Conservation (phyloP, 1,140 invertebrate genomes). For the Choristoneura fumiferana region DNA sequence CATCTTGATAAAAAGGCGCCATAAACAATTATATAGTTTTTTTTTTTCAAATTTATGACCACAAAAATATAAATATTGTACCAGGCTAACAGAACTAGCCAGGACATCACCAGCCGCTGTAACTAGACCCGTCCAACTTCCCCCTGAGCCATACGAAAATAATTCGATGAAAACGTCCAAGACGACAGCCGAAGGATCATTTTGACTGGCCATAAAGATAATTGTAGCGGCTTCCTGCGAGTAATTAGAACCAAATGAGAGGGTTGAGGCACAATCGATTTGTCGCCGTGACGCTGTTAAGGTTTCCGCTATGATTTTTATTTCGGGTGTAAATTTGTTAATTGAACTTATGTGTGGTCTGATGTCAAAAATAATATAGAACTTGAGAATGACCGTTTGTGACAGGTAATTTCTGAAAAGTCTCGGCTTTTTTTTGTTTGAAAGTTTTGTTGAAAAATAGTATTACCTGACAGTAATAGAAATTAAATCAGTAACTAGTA, state of each 20-base stretch:
- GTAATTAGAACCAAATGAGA: slow-evolving; percentile 69
- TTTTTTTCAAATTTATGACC: too few species aligned
- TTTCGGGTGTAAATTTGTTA: slow-evolving; percentile 14
- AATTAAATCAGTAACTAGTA: too few species aligned
- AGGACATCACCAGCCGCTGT: slow-evolving; percentile 36
- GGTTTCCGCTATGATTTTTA: slow-evolving; percentile 44
- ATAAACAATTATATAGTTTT: too few species aligned
- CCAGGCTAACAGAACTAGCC: slow-evolving; percentile 31
- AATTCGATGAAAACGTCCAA: slow-evolving; percentile 15
- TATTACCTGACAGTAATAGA: too few species aligned
- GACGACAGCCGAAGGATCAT: slow-evolving; percentile 41
- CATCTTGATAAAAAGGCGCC: too few species aligned
- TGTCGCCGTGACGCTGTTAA: slow-evolving; percentile 61
- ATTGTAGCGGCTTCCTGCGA: slow-evolving; percentile 61
- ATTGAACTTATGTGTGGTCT: slow-evolving; percentile 1
- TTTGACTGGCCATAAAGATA: slow-evolving; percentile 50
- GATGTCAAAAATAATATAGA: too few species aligned
- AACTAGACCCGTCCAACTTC: slow-evolving; percentile 31
- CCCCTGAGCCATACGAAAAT: slow-evolving; percentile 15
- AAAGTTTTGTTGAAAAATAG: too few species aligned
- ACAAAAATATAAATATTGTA: slow-evolving; percentile 26
- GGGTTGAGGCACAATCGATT: slow-evolving; percentile 60
- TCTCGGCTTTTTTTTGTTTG: too few species aligned
- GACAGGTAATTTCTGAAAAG: too few species aligned
- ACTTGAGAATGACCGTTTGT: too few species aligned